Evolutionary conservation across 1,140 invertebrate genomes (phyloP), one percentile per base, ranked within the genome.

Genomic region (Orussus abietinus): DNA sequence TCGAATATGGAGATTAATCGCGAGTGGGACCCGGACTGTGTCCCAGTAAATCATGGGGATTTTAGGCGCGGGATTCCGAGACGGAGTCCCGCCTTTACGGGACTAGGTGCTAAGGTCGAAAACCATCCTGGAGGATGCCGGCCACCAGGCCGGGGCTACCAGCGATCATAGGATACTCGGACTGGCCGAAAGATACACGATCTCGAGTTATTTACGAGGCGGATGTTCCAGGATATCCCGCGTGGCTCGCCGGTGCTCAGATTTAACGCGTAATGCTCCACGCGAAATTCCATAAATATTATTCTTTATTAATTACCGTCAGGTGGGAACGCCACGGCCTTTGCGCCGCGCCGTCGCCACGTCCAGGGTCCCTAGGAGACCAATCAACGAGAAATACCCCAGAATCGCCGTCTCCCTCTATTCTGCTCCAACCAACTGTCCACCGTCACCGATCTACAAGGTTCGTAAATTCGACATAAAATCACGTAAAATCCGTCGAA

Each of bases 141-240:
- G 22, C 22, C 6, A 25, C 22, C 6, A 25, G 22, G 6, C 22
- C 10, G 34, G 18, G 12, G 49, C 45, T 51, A 51, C 49, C 49
- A 47, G 41, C 32, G 34, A 31, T 47, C 40, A 33, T 32, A 34
- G 29, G 30, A 45, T 52, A 55, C 44, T 50, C 47, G 42, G 42
- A 45, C 45, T 25, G 38, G 34, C 33, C 32, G 21, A 22, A 40
- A 55, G 50, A 51, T 58, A 55, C 50, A 47, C 49, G 53, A 52
- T 58, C 48, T 49, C 49, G 53, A 58, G 53, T 58, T 58, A 55
- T 58, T 58, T 58, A 55, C 52, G 53, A 44, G 46, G 35, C 21
- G 44, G 35, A 38, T 54, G 46, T 43, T 37, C 38, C 42, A 31
- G 41, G 36, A 29, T 55, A 28, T 40, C 26, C 45, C 39, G 42